Base-by-base conservation (phyloP, 2,888 invertebrate genomes). In the Macrostomum cliftonense region DNA sequence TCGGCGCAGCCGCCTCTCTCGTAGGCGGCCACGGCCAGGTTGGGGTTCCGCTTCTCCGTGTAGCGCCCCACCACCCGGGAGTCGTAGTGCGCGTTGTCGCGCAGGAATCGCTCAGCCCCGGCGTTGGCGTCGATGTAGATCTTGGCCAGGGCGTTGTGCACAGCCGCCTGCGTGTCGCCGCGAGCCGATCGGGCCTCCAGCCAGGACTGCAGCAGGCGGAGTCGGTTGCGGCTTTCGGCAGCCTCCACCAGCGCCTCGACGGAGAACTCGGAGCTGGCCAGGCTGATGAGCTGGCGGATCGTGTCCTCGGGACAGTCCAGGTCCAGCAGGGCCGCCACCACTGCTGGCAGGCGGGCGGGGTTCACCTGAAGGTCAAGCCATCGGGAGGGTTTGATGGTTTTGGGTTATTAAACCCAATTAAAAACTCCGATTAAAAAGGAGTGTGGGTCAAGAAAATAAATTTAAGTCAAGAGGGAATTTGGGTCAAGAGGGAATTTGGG, bases 111-210 rank as follows among this genome's bases (percentile, higher is more conserved):
- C 68, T 99, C 97, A 0, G 97, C 91, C 70, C 97, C 97, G 68
- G 97, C 97, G 74, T 97, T 97, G 55, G 91, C 87, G 72, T 97
- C 97, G 61, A 97, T 99, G 75, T 99, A 97, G 62, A 97, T 99
- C 72, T 99, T 97, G 50, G 97, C 97, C 57, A 99, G 75, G 1
- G 97, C 97, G 72, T 99, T 99, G 73, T 97, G 97, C 0, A 97
- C 97, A 13, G 95, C 95, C 2, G 95, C 84, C 66, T 97, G 97
- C 12, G 80, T 81, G 64, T 88, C 87, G 39, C 91, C 91, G 64
- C 99, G 97, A 66, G 95, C 95, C 20, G 93, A 84, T 50, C 95
- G 79, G 1, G 86, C 88, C 68, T 97, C 97, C 60, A 97, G 71
- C 97, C 97, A 99, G 0, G 93, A 89, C 45, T 93, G 75, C 14